Evolutionary conservation across 2,888 invertebrate species (phyloP).

Genomic region (Lutraria lutraria): DNA sequence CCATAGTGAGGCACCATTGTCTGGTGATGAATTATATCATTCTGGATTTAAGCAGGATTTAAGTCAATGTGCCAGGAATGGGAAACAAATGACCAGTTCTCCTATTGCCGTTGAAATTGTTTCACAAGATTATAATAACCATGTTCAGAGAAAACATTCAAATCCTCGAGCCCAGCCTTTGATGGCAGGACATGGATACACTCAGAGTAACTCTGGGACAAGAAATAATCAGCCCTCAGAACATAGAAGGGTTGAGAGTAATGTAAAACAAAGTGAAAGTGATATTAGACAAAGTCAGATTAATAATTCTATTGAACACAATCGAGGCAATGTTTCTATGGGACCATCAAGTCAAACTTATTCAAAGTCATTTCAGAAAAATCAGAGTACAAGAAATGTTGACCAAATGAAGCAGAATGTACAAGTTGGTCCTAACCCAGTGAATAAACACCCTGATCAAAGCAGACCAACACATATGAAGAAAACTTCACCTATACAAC

Average conservation of each 20-base stretch:
- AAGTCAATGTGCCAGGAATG: slow-evolving; percentile 36
- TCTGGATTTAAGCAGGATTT: slow-evolving; percentile 63
- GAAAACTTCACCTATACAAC: neutral
- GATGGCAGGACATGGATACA: neutral
- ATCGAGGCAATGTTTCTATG: neutral
- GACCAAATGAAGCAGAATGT: slow-evolving; percentile 10
- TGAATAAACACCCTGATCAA: slow-evolving; percentile 7
- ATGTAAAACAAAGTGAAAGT: neutral
- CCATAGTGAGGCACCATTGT: slow-evolving; percentile 55
- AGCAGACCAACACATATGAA: neutral
- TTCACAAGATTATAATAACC: slow-evolving; percentile 3
- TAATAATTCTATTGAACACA: slow-evolving; percentile 13
- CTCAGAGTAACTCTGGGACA: neutral
- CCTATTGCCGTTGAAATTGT: slow-evolving; percentile 37
- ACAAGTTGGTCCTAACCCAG: neutral
- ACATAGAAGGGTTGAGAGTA: neutral
- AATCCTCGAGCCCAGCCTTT: slow-evolving; percentile 11
- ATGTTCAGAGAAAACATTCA: slow-evolving; percentile 41
- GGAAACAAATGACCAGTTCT: slow-evolving; percentile 57
- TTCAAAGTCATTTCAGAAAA: slow-evolving; percentile 22
- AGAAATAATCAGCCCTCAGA: neutral
- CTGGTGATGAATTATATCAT: slow-evolving; percentile 61
- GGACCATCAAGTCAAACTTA: slow-evolving; percentile 10
- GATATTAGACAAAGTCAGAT: neutral
- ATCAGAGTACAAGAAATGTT: slow-evolving; percentile 12